Base-by-base conservation (phyloP, 2,113 vertebrate species). In the Fregata magnificens region DNA sequence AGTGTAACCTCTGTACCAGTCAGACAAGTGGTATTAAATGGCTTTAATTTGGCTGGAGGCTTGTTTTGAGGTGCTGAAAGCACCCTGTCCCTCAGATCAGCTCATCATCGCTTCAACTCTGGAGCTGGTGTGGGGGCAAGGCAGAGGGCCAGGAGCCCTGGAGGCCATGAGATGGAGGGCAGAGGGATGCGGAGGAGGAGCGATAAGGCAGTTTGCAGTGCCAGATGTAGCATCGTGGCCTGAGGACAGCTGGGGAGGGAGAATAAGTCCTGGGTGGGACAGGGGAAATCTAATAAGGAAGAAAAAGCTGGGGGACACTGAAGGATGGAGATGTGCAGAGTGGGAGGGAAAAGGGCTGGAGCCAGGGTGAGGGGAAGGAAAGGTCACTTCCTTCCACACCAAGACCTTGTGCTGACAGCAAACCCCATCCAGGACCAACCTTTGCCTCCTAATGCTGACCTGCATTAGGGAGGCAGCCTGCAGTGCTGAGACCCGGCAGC, bases 91-190 rank as follows among this genome's bases (percentile, higher is more conserved):
- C 55, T 80, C 18, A 34, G 44, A 47, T 13, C 6, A 78, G 40
- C 72, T 34, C 1, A 5, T 13, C 1, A 5, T 13, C 0, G 0
- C 34, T 72, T 6, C 44, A 28, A 18, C 55, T 56, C 66, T 3
- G 6, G 63, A 53, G 32, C 22, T 76, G 61, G 5, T 26, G 24
- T 42, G 36, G 38, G 44, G 50, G 5, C 21, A 55, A 4, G 24
- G 49, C 28, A 34, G 66, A 55, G 22, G n/a, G 34, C 36, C 20
- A 77, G 53, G 24, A 84, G 34, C 38, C 10, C 15, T 32, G 49
- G 29, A n/a, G 16, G 6, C 9, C 5, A 5, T 2, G 18, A 38
- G 31, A 25, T 32, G 50, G 31, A 65, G 31, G 38, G 61, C n/a
- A 67, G 58, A 50, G 45, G 24, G 26, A 15, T 34, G 42, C 36